A percentile compares a stretch with the other conserved stretches of the same genome.
Evolutionary conservation across 2,888 invertebrate species (phyloP).

Genomic region (Alsophila aescularia): DNA sequence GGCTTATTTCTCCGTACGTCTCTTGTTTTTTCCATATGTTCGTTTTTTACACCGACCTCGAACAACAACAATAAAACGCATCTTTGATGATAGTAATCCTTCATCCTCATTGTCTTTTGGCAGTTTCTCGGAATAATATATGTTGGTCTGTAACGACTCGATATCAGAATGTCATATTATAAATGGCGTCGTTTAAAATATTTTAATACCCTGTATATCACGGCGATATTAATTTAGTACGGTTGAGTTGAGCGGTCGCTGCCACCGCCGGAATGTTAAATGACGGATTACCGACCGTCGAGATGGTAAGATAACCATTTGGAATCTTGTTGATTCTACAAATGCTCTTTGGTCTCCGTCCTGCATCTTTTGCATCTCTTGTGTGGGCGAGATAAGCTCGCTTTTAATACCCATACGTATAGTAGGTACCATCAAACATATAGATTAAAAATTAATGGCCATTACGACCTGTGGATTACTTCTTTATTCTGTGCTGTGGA

Average conservation of each 20-base stretch:
- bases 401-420: constrained; percentile 12
- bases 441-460: constrained; percentile 20
- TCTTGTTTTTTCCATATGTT: constrained; percentile 73
- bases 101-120: constrained; percentile 84
- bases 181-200: constrained; percentile 84
- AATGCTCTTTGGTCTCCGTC: constrained; percentile 49
- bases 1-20: constrained; percentile 76
- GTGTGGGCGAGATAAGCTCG: constrained; percentile 18
- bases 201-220: constrained; percentile 83
- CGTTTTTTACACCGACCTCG: constrained; percentile 71
- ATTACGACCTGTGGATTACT: background rate
- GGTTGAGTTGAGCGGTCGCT: constrained; percentile 78
- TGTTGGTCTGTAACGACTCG: constrained; percentile 78
- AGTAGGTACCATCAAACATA: background rate
- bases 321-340: constrained; percentile 69
- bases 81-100: constrained; percentile 82
- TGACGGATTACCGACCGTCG: constrained; percentile 80
- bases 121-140: constrained; percentile 83
- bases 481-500: no score
- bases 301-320: constrained; percentile 75
- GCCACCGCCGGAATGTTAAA: constrained; percentile 82
- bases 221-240: constrained; percentile 82
- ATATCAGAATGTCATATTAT: constrained; percentile 81
- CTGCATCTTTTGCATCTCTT: constrained; percentile 29
- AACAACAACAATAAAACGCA: constrained; percentile 80